Evolutionary conservation across 2,113 vertebrate species (phyloP).

Genomic region (Tychaedon coryphoeus): DNA sequence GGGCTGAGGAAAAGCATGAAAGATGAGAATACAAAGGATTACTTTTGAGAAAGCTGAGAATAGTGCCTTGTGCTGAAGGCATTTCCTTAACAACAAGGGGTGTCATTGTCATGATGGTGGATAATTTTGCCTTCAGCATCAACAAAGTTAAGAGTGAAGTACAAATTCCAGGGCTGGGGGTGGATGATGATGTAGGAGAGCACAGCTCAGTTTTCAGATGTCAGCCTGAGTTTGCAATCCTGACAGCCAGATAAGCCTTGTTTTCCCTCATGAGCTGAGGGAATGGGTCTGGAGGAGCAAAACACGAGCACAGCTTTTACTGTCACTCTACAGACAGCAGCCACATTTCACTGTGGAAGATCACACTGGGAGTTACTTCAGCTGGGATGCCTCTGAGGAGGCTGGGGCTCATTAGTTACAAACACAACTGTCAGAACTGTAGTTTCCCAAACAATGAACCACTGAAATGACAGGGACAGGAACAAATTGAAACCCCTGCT

Average conservation of each 20-base stretch:
- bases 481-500: background rate
- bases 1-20: background rate
- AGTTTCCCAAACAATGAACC: background rate
- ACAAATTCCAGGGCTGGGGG: background rate
- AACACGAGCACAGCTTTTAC: background rate
- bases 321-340: background rate
- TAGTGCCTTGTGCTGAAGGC: background rate
- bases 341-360: background rate
- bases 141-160: background rate
- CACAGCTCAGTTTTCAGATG: background rate
- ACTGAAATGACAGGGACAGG: background rate
- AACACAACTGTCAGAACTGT: background rate
- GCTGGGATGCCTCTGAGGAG: background rate
- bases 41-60: slow-evolving; percentile 1
- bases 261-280: background rate
- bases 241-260: slow-evolving; percentile 7
- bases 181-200: background rate
- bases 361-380: rapidly evolving
- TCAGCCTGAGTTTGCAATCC: background rate
- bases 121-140: slow-evolving; percentile 41
- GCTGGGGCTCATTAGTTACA: background rate
- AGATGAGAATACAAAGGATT: background rate
- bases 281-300: background rate
- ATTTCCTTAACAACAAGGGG: background rate
- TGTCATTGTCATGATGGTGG: background rate